Evolutionary conservation across 2,888 invertebrate genomes (phyloP).

Genomic region (Tholera decimalis): DNA sequence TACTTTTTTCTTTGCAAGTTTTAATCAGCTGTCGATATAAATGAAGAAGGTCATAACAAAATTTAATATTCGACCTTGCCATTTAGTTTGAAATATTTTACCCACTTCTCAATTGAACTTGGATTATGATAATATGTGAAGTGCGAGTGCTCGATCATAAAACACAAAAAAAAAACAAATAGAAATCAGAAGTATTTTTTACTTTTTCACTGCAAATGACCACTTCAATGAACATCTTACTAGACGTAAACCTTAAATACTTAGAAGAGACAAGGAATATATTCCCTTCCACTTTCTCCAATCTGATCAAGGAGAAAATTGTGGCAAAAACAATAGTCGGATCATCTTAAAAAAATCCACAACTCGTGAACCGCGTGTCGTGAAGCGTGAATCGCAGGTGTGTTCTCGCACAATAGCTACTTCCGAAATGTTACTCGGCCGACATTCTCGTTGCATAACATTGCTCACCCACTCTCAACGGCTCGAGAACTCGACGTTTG

Average conservation of each 20-base stretch:
- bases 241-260: too few relatives aligned
- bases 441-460: constrained; percentile 79
- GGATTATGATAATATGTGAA: too few relatives aligned
- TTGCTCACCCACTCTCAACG: constrained; percentile 63
- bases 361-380: constrained; percentile 47
- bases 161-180: too few relatives aligned
- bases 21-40: not conserved
- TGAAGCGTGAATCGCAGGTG: constrained; percentile 50
- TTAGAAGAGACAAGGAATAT: not conserved
- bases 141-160: too few relatives aligned
- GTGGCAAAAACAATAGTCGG: constrained; percentile 1
- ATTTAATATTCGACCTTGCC: not conserved
- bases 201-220: not conserved
- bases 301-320: not conserved
- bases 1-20: not conserved
- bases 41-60: not conserved
- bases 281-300: not conserved
- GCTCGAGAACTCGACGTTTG: constrained; percentile 1
- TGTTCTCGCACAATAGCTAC: constrained; percentile 64
- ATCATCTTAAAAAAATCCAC: constrained; percentile 15
- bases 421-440: constrained; percentile 79
- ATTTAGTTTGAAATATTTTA: constrained; percentile 1
- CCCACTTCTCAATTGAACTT: not conserved
- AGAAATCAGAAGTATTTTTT: too few relatives aligned
- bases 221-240: not conserved